phyloP scores from a whole-genome alignment of 2,113 vertebrate genomes.

The Heterochromis multidens region DNA sequence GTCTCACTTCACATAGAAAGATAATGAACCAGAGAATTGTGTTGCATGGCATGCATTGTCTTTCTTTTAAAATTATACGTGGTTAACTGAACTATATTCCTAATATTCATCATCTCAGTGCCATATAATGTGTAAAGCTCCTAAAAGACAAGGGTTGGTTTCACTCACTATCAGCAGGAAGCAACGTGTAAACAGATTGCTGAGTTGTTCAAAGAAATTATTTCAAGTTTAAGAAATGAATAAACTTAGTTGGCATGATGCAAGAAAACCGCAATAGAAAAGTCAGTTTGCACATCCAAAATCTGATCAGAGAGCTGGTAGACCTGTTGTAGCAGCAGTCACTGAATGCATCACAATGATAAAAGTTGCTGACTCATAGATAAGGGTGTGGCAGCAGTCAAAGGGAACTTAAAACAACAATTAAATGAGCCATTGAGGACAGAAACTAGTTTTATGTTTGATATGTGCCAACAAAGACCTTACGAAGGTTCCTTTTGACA shows the following conservation, averaged over 20 bases:
- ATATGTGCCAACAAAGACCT: neutral
- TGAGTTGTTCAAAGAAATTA: neutral
- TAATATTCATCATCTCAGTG: no score
- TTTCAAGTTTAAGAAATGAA: neutral
- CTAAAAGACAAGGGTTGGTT: neutral
- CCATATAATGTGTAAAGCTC: neutral
- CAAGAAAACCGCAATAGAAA: neutral
- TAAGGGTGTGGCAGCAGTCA: neutral
- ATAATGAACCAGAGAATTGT: no score
- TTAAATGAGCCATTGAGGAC: neutral
- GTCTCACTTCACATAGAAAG: no score
- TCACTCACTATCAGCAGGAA: neutral
- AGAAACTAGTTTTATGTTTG: neutral
- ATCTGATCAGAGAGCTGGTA: neutral
- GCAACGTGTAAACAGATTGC: neutral
- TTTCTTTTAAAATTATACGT: no score
- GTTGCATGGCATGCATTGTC: no score
- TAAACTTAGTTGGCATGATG: neutral
- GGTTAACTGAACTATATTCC: no score
- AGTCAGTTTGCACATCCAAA: neutral
- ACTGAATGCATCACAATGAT: neutral
- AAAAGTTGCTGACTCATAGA: neutral
- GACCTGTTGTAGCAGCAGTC: neutral
- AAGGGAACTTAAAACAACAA: neutral
- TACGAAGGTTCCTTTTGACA: neutral